phyloP scores from a whole-genome alignment of 2,888 invertebrate genomes.

The Chymomyza amoena region DNA sequence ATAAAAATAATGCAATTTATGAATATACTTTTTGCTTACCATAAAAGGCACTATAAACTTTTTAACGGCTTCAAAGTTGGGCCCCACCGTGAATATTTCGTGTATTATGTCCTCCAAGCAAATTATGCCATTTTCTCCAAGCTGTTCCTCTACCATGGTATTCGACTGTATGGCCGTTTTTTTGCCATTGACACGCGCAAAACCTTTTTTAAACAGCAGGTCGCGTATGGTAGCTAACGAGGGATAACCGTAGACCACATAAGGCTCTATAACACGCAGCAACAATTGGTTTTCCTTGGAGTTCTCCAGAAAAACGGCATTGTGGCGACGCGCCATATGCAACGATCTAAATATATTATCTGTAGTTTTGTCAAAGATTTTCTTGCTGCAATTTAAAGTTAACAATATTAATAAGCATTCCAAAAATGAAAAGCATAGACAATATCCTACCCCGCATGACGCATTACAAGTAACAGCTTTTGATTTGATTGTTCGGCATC shows the following conservation, averaged over 20 bases:
- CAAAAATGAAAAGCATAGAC: not conserved
- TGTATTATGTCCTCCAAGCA: slow-evolving; percentile 79
- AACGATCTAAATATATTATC: slow-evolving; percentile 70
- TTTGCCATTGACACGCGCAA: slow-evolving; percentile 73
- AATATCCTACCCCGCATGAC: slow-evolving; percentile 72
- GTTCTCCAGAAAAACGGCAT: slow-evolving; percentile 76
- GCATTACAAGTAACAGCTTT: slow-evolving; percentile 75
- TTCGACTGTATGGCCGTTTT: slow-evolving; percentile 78
- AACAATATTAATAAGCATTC: not conserved
- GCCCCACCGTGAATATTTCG: slow-evolving; percentile 77
- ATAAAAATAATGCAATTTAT: not conserved
- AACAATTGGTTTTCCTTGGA: slow-evolving; percentile 75
- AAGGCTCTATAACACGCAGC: slow-evolving; percentile 77
- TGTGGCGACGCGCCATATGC: slow-evolving; percentile 67
- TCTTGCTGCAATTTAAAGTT: slow-evolving; percentile 55
- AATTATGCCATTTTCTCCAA: slow-evolving; percentile 77
- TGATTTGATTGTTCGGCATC: slow-evolving; percentile 64
- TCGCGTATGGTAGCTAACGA: slow-evolving; percentile 75
- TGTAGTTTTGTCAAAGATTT: slow-evolving; percentile 76
- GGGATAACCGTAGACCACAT: slow-evolving; percentile 77
- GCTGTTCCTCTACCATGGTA: slow-evolving; percentile 76
- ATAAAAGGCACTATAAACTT: slow-evolving; percentile 74
- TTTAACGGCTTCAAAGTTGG: slow-evolving; percentile 74
- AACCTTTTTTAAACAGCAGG: slow-evolving; percentile 78
- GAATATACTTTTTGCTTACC: slow-evolving; percentile 66